Evolutionary conservation across 2,113 vertebrate genomes (phyloP), one percentile per base, ranked within the genome.

Genomic region (Sula dactylatra): DNA sequence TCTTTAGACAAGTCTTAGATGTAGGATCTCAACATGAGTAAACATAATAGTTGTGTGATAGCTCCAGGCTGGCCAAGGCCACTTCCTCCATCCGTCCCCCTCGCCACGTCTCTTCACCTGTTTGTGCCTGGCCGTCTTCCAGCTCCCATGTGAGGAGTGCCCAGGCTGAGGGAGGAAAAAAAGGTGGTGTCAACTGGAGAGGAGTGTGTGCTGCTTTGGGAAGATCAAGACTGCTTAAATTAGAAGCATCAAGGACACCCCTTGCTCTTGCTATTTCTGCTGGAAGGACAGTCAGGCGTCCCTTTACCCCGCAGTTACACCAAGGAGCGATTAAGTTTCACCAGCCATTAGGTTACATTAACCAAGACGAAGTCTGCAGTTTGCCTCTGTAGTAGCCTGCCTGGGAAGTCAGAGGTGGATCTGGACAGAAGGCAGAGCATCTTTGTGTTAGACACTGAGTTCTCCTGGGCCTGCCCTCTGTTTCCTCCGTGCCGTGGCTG

Each of bases 221-320:
- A 91, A 64, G 81, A 82, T 67, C 74, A 87, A 77, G 78, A 36
- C 55, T 95, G 56, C 82, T 86, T 91, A 94, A 96, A 95, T 96
- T 91, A 94, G 94, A 90, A 93, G 40, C 74, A 44, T 36, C 38
- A 85, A 88, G 90, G 82, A 40, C 78, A 88, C 52, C 29, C 62
- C 66, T 86, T 65, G 82, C 40, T 88, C 45, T 56, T 76, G 52
- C 52, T 91, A 13, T 92, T 95, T 62, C 56, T 92, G 32, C 52
- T 86, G 79, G 26, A 69, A 90, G 67, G 50, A 45, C 66, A 69
- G 36, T 58, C 0, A 0, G 40, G 45, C 0, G 0, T 79, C 87
- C 38, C 31, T 65, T 82, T 69, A 69, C 24, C 42, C 56, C 0
- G 0, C 62, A 79, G 69, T 36, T 55, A 31, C 1, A 1, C 40